These are phyloP conservation scores for Eciton burchellii DNA, from an alignment of 1,140 invertebrate species.

Conservation along the genomic window DNA sequence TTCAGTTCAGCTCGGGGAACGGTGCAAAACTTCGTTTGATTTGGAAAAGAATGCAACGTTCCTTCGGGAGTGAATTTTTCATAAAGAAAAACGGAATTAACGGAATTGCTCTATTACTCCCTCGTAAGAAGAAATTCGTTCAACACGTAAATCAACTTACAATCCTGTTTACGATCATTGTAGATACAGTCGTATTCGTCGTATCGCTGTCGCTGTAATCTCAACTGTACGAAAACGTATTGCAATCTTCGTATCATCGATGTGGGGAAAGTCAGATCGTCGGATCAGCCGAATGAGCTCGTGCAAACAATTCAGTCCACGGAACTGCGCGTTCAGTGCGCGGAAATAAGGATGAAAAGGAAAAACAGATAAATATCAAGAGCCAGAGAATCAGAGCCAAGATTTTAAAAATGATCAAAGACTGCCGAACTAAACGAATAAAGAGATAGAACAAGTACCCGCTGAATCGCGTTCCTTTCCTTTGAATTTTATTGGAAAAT, in stretches of 20 bases:
- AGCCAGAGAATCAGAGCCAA: too few species aligned
- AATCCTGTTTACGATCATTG: too few species aligned
- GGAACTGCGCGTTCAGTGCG: too few species aligned
- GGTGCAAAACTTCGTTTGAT: slow-evolving; percentile 22
- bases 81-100: not conserved
- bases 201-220: not conserved
- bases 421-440: not conserved
- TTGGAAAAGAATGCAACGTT: not conserved
- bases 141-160: not conserved
- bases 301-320: too few species aligned
- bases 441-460: not conserved
- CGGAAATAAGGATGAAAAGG: too few species aligned
- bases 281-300: too few species aligned
- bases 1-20: slow-evolving; percentile 8
- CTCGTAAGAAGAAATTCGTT: not conserved
- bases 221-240: too few species aligned
- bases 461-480: not conserved
- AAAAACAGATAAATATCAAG: too few species aligned
- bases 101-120: not conserved
- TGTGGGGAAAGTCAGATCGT: too few species aligned
- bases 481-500: not conserved
- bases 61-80: not conserved
- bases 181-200: too few species aligned
- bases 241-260: not conserved
- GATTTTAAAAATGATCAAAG: not conserved